Evolutionary conservation across 2,888 invertebrate species (phyloP).

Genomic region (Leptopilina drosophilae): DNA sequence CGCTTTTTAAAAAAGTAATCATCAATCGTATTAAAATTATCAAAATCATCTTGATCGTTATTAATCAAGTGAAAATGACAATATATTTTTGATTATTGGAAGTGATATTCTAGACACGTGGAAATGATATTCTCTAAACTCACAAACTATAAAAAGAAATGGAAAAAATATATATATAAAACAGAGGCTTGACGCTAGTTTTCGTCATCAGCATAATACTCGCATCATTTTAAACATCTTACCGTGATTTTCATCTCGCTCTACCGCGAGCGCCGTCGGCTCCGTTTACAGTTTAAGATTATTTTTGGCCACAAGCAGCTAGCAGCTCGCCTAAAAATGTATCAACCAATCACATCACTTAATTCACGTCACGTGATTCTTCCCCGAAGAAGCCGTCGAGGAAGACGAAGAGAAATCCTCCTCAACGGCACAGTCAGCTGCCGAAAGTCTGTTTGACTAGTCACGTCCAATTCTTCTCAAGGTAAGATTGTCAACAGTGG

Average conservation of each 20-base stretch:
- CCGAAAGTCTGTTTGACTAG: conserved; percentile 79
- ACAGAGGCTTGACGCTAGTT: not conserved
- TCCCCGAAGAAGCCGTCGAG: conserved; percentile 49
- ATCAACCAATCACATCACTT: conserved; percentile 65
- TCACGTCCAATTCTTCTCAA: conserved; percentile 70
- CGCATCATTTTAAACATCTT: conserved; percentile 18
- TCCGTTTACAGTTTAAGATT: conserved; percentile 75
- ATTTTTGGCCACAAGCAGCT: conserved; percentile 69
- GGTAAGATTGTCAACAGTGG: conserved; percentile 48
- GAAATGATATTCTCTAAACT: not conserved
- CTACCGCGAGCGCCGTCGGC: conserved; percentile 56
- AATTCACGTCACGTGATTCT: conserved; percentile 56
- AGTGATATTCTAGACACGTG: not conserved
- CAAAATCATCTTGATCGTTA: not conserved
- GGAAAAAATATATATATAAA: not conserved
- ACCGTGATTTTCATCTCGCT: conserved; percentile 8
- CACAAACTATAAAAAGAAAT: not conserved
- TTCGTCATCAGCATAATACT: conserved; percentile 22
- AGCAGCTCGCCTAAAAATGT: conserved; percentile 72
- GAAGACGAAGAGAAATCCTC: conserved; percentile 56
- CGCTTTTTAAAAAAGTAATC: too few species aligned
- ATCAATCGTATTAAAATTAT: not conserved
- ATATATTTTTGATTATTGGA: not conserved
- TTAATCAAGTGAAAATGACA: too few species aligned
- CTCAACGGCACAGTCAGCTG: conserved; percentile 83